phyloP scores from a whole-genome alignment of 2,797 vertebrate genomes.

The Tokudaia muenninki region DNA sequence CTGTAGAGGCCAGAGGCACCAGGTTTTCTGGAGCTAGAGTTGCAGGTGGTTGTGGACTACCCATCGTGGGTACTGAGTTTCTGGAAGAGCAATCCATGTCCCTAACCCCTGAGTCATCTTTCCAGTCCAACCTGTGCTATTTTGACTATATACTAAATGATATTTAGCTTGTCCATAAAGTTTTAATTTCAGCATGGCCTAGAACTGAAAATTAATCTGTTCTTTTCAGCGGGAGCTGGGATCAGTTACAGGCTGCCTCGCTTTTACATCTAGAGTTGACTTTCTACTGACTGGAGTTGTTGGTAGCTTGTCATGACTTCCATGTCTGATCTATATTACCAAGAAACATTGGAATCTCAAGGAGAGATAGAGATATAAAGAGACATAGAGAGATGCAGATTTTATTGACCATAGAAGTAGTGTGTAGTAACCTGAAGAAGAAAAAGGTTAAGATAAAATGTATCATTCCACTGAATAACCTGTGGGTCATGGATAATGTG shows the following conservation, averaged over 20 bases:
- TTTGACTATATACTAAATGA: background rate
- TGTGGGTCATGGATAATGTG: too few relatives aligned
- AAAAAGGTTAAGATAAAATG: too few relatives aligned
- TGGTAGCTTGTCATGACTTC: background rate
- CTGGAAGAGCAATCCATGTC: background rate
- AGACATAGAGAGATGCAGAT: background rate
- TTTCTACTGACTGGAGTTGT: background rate
- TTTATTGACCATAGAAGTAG: too few relatives aligned
- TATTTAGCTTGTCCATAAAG: background rate
- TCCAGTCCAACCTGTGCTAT: background rate
- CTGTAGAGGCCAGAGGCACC: background rate
- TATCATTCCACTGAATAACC: too few relatives aligned
- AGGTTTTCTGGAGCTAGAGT: background rate
- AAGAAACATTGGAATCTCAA: background rate
- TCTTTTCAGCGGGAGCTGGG: background rate
- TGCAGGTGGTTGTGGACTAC: background rate
- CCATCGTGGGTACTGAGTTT: background rate
- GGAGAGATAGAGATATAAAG: background rate
- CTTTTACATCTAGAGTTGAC: background rate
- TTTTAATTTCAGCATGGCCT: background rate
- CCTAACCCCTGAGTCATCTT: background rate
- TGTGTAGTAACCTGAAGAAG: too few relatives aligned
- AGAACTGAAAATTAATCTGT: background rate
- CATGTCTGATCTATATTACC: background rate
- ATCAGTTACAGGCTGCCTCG: background rate